A percentile compares a stretch with the other conserved stretches of the same genome.
Conservation (phyloP, 2,888 invertebrate genomes). For the Meganola albula region DNA sequence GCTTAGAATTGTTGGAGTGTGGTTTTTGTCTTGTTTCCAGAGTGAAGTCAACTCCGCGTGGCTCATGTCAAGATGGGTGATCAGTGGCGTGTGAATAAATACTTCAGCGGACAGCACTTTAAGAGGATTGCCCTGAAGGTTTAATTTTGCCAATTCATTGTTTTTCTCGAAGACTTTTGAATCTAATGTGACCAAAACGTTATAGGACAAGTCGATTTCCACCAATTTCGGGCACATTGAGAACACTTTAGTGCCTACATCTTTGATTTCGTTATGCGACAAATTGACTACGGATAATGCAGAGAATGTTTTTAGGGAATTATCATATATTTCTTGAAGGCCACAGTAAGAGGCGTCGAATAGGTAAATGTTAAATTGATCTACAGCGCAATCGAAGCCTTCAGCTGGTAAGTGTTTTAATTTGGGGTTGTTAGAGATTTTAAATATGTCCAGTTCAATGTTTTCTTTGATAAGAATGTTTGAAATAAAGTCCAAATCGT, state of each 20-base stretch:
- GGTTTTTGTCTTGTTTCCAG: constrained; percentile 77
- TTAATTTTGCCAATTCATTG: constrained; percentile 80
- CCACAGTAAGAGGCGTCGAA: constrained; percentile 87
- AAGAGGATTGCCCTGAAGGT: constrained; percentile 85
- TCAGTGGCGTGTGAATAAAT: constrained; percentile 79
- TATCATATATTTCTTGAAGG: constrained; percentile 78
- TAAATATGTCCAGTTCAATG: constrained; percentile 81
- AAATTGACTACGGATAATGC: constrained; percentile 82
- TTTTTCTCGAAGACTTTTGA: constrained; percentile 82
- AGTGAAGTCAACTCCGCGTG: constrained; percentile 81
- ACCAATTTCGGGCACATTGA: constrained; percentile 76
- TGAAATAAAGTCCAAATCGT: constrained; percentile 82
- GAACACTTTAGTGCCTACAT: constrained; percentile 75
- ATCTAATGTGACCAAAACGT: constrained; percentile 80
- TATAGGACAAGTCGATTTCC: constrained; percentile 84
- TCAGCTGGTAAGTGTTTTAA: constrained; percentile 81
- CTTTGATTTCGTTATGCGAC: constrained; percentile 81
- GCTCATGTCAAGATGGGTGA: constrained; percentile 84
- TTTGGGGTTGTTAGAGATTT: constrained; percentile 83
- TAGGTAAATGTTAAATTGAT: constrained; percentile 80
- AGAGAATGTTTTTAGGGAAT: constrained; percentile 84
- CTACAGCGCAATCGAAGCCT: constrained; percentile 80
- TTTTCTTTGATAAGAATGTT: constrained; percentile 83
- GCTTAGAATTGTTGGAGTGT: constrained; percentile 64
- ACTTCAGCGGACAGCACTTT: constrained; percentile 81